Conservation (phyloP, 2,888 invertebrate species). For the Congeria kusceri region DNA sequence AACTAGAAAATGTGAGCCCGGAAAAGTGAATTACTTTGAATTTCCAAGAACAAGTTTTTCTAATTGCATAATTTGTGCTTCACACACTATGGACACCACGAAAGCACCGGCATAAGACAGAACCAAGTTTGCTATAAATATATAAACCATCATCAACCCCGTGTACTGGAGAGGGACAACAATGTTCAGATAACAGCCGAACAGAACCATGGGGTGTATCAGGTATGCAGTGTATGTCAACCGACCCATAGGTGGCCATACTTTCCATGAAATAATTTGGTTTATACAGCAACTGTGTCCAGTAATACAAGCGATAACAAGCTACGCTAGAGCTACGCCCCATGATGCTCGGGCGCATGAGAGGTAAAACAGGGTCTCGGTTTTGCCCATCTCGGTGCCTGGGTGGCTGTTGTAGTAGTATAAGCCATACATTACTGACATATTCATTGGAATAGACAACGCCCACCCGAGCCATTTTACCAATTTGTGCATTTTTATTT, state of each 20-base stretch:
- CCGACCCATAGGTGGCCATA: constrained; percentile 94
- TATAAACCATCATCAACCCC: constrained; percentile 45
- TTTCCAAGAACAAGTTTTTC: constrained; percentile 53
- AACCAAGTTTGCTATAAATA: constrained; percentile 49
- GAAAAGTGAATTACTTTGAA: neutral
- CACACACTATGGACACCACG: constrained; percentile 59
- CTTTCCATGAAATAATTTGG: constrained; percentile 92
- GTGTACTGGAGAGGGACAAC: constrained; percentile 44
- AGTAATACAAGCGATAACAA: constrained; percentile 86
- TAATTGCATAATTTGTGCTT: constrained; percentile 64
- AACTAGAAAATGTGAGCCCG: too few relatives aligned
- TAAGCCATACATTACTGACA: constrained; percentile 79
- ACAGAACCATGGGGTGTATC: constrained; percentile 75
- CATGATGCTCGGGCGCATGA: constrained; percentile 86
- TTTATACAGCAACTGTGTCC: constrained; percentile 90
- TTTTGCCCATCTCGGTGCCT: constrained; percentile 49
- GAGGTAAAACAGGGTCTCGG: constrained; percentile 82
- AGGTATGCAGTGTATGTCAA: constrained; percentile 97
- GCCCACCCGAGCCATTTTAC: constrained; percentile 73
- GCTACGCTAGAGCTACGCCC: constrained; percentile 86
- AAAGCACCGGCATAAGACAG: constrained; percentile 56
- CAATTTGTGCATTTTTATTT: constrained; percentile 60
- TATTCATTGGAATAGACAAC: constrained; percentile 61
- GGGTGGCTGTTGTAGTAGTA: constrained; percentile 74
- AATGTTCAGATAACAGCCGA: constrained; percentile 40